A percentile compares a stretch with the other conserved stretches of the same genome.
phyloP scores from a whole-genome alignment of 2,113 vertebrate species.

The Odontesthes bonariensis region DNA sequence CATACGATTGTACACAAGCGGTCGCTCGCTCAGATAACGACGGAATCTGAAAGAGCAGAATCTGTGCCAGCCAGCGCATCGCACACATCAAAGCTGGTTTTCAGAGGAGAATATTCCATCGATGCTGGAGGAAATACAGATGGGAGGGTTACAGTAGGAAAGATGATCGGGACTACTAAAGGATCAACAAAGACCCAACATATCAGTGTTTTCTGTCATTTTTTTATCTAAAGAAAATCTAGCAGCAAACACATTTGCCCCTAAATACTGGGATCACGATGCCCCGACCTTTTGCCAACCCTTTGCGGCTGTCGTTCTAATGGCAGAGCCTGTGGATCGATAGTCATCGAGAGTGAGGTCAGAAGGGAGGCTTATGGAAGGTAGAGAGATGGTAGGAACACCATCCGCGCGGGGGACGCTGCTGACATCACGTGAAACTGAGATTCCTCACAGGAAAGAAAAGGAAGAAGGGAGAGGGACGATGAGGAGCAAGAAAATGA shows the following conservation, averaged over 20 bases:
- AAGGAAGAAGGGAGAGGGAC: constrained; percentile 23
- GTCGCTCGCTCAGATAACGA: neutral
- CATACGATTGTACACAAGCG: neutral
- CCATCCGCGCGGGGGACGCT: neutral
- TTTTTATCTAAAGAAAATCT: neutral
- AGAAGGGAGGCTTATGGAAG: neutral
- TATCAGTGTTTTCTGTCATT: neutral
- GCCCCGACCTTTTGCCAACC: constrained; percentile 11
- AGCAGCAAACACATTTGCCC: neutral
- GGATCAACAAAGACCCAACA: neutral
- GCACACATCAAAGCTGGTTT: constrained; percentile 52
- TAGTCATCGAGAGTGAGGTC: constrained; percentile 30
- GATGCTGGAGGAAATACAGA: constrained; percentile 36
- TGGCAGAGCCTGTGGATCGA: constrained; percentile 35
- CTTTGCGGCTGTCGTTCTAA: neutral
- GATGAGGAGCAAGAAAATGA: constrained; percentile 24
- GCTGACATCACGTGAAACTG: neutral
- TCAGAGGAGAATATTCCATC: constrained; percentile 35
- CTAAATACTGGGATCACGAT: neutral
- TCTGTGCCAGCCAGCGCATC: constrained; percentile 5
- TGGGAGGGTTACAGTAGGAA: constrained; percentile 6
- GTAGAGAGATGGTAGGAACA: constrained; percentile 1
- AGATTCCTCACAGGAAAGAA: constrained; percentile 25
- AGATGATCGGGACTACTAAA: constrained; percentile 12
- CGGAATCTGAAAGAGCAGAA: constrained; percentile 10